Evolutionary conservation across 92 coral and sea anemone genomes (phyloP), one percentile per base, ranked within the genome.

Genomic region (Isaurus tuberculatus): DNA sequence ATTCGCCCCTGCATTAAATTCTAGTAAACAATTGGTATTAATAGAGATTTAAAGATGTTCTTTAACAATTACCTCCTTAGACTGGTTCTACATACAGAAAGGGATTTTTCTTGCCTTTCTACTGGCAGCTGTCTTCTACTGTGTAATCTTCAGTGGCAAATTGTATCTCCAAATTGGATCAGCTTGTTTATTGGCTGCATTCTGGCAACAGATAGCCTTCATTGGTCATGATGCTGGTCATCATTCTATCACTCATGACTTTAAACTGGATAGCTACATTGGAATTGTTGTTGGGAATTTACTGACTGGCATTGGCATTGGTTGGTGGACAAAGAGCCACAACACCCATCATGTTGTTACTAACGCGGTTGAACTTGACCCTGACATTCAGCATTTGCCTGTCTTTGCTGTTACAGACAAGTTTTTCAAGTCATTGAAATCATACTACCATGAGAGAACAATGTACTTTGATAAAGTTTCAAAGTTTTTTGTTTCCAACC

Each of bases 261-360:
- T 70, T 13, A 65, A 85, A 6, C 83, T 84, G 83, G 99, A 97
- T 51, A 86, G 85, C 78, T 49, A 64, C 20, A 92, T 97, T 61
- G 99, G 99, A 10, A 81, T 94, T 60, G 64, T 94, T 37, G 98
- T 89, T 73, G 99, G 99, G 25, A 97, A 97, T 86, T 72, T 89
- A 29, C 83, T 95, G 5, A 88, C 99, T 55, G 99, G 99, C 2
- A 91, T 97, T 75, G 93, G 99, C 80, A 90, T 97, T 68, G 98
- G 97, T 0, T 97, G 99, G 99, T 97, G 99, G 99, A 93, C 93
- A 66, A 91, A 87, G 44, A 97, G 98, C 73, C 99, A 97, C 53
- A 94, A 97, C 85, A 95, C 99, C 0, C 99, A 97, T 79, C 99
- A 97, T 75, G 92, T 97, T 60, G 98, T 94, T 51, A 97, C 99